These are phyloP conservation scores for Hoplodrina blanda DNA, from an alignment of 2,888 invertebrate species.

Conservation along the genomic window DNA sequence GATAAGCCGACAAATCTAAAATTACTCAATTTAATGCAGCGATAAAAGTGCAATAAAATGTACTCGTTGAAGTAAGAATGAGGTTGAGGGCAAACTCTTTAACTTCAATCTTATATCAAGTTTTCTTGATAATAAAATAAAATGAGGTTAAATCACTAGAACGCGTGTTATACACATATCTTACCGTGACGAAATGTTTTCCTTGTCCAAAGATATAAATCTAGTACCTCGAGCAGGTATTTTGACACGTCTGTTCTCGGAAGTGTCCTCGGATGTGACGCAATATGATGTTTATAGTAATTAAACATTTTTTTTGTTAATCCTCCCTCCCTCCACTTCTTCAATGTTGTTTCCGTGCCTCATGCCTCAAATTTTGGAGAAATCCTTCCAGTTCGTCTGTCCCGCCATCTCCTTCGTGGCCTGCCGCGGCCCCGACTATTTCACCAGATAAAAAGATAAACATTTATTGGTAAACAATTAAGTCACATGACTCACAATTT, in stretches of 20 bases:
- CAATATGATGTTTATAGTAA: too few relatives aligned
- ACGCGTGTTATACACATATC: constrained; percentile 27
- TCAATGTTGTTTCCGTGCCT: too few relatives aligned
- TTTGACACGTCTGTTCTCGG: constrained; percentile 2
- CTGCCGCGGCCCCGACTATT: too few relatives aligned
- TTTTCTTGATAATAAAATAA: constrained; percentile 24
- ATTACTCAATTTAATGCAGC: neutral
- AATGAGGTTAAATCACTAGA: constrained; percentile 41
- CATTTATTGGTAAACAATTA: too few relatives aligned
- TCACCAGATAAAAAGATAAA: too few relatives aligned
- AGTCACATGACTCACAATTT: too few relatives aligned
- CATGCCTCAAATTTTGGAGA: too few relatives aligned
- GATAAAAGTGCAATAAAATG: constrained; percentile 24
- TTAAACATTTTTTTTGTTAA: too few relatives aligned
- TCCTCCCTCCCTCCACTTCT: too few relatives aligned
- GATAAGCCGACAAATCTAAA: neutral
- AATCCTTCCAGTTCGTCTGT: too few relatives aligned
- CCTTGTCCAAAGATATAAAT: constrained; percentile 8
- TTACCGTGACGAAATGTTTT: constrained; percentile 19
- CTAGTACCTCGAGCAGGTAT: neutral
- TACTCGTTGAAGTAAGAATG: neutral
- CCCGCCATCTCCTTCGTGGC: too few relatives aligned
- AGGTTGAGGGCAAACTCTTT: too few relatives aligned
- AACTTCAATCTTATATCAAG: constrained; percentile 24
- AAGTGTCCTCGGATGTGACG: neutral